Evolutionary conservation across 1,140 invertebrate species (phyloP).

Genomic region (Ridgeia piscesae): DNA sequence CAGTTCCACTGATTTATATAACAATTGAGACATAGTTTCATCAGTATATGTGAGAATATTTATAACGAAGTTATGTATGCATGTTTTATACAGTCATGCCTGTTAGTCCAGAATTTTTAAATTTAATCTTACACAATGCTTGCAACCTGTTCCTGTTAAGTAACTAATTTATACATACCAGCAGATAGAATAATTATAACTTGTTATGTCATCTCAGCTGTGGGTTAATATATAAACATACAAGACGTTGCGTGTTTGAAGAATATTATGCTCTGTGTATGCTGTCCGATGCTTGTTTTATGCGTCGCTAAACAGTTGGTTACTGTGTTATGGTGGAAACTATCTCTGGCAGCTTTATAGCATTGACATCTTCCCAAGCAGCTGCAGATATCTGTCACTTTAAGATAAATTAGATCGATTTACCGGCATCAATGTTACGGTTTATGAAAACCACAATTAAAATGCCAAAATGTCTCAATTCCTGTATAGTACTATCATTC

Average conservation of each 20-base stretch:
- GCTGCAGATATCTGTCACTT: neutral
- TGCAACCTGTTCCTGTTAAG: neutral
- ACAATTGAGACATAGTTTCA: too few relatives aligned
- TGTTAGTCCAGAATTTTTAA: neutral
- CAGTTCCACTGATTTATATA: too few relatives aligned
- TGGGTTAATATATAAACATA: constrained; percentile 1
- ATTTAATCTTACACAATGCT: neutral
- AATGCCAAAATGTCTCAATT: neutral
- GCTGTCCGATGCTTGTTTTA: neutral
- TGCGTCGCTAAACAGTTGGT: neutral
- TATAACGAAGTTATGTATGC: neutral
- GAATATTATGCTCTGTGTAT: neutral
- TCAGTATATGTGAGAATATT: too few relatives aligned
- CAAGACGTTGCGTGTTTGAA: neutral
- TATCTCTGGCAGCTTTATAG: neutral
- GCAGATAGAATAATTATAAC: neutral
- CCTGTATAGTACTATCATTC: neutral
- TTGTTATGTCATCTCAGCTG: neutral
- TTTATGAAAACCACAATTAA: neutral
- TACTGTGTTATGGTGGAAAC: neutral
- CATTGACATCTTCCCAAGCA: too few relatives aligned
- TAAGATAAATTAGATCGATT: neutral
- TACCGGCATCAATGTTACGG: too few relatives aligned
- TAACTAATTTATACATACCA: neutral
- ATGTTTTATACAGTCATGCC: neutral